A percentile compares a stretch with the other conserved stretches of the same genome.
phyloP scores from a whole-genome alignment of 2,113 vertebrate genomes.

The Xiphophorus couchianus region DNA sequence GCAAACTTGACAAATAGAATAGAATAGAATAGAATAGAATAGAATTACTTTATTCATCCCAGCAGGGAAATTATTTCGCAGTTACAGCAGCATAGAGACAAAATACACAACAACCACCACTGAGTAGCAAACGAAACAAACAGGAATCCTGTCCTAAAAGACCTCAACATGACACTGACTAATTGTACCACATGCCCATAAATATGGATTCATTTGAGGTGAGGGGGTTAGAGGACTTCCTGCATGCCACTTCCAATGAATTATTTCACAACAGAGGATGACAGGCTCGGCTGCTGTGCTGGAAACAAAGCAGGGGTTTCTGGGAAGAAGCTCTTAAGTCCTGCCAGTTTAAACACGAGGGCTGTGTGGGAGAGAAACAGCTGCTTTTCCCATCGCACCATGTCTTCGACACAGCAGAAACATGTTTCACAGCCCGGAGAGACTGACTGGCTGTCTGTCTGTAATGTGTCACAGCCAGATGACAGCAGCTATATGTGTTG shows the following conservation, averaged over 20 bases:
- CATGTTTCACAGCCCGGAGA: slow-evolving; percentile 51
- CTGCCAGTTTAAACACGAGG: slow-evolving; percentile 69
- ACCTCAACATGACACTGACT: background rate
- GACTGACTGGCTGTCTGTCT: slow-evolving; percentile 5
- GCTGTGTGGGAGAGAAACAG: slow-evolving; percentile 68
- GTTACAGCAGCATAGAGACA: too few species aligned
- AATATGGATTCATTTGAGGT: slow-evolving; percentile 12
- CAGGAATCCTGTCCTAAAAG: background rate
- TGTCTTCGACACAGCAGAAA: slow-evolving; percentile 36
- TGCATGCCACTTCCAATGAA: slow-evolving; percentile 9
- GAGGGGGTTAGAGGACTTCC: slow-evolving; percentile 5
- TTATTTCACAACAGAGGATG: slow-evolving; percentile 34
- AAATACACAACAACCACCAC: too few species aligned
- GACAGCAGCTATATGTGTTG: slow-evolving; percentile 31
- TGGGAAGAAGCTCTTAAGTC: slow-evolving; percentile 58
- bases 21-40: too few species aligned
- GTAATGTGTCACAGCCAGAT: slow-evolving; percentile 32
- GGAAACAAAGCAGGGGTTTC: slow-evolving; percentile 47
- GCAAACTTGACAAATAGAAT: background rate
- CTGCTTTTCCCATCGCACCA: slow-evolving; percentile 66
- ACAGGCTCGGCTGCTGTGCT: slow-evolving; percentile 33
- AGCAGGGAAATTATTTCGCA: too few species aligned
- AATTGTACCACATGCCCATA: slow-evolving; percentile 8
- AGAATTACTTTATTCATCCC: too few species aligned
- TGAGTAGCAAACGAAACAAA: background rate